Conservation (phyloP, 2,888 invertebrate genomes). For the Junonia oenone region DNA sequence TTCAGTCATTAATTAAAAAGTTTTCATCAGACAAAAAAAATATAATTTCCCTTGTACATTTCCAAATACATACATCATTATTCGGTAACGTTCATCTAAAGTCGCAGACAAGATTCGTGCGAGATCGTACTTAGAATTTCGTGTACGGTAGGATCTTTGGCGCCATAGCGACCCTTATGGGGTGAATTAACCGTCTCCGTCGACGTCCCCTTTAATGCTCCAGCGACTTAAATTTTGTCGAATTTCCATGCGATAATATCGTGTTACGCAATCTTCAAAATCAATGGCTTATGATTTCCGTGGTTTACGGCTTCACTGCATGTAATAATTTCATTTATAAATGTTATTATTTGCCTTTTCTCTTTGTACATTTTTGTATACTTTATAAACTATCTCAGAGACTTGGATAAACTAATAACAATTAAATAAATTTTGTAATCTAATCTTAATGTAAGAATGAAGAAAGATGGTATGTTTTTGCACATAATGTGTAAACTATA, state of each 20-base stretch:
- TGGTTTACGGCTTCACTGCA: conserved; percentile 50
- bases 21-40: neutral
- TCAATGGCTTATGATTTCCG: conserved; percentile 69
- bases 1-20: neutral
- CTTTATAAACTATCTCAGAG: neutral
- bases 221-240: conserved; percentile 76
- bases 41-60: neutral
- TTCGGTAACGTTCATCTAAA: conserved; percentile 30
- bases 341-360: neutral
- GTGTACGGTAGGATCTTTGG: conserved; percentile 73
- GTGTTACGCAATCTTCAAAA: conserved; percentile 61
- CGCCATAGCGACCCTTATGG: conserved; percentile 76
- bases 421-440: too few relatives aligned
- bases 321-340: neutral
- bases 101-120: conserved; percentile 33
- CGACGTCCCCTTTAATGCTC: conserved; percentile 74
- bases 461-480: too few relatives aligned
- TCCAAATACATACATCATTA: conserved; percentile 1
- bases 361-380: neutral
- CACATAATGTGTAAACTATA: too few relatives aligned
- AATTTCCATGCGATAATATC: conserved; percentile 71
- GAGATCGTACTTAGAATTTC: conserved; percentile 66
- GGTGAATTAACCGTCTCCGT: conserved; percentile 74
- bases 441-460: too few relatives aligned
- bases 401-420: too few relatives aligned